A percentile compares a stretch with the other conserved stretches of the same genome.
Evolutionary conservation across 2,888 invertebrate genomes (phyloP).

Genomic region (Caenorhabditis sp.): DNA sequence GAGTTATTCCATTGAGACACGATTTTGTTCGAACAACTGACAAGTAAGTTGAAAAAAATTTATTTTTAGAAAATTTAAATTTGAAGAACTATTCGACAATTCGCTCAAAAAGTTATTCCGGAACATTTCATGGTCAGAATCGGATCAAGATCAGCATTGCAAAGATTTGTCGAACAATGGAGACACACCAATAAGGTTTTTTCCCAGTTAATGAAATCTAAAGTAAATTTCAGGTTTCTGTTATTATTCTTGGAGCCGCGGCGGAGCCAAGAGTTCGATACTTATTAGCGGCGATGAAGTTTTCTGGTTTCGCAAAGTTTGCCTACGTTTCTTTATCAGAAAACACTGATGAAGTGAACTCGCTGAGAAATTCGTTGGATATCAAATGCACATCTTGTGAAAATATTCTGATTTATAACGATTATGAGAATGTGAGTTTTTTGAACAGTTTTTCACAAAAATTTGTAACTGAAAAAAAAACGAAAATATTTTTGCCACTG

Average conservation of each 20-base stretch:
- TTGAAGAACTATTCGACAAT: conserved; percentile 64
- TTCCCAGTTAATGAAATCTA: not conserved
- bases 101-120: conserved; percentile 71
- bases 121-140: conserved; percentile 58
- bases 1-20: conserved; percentile 69
- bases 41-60: conserved; percentile 35
- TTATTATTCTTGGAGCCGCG: conserved; percentile 61
- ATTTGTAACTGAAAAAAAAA: too few species aligned
- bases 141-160: conserved; percentile 46
- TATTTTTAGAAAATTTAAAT: not conserved
- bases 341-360: conserved; percentile 20
- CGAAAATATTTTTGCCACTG: too few species aligned
- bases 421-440: conserved; percentile 67
- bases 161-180: conserved; percentile 66
- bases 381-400: conserved; percentile 69
- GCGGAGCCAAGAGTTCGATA: conserved; percentile 63
- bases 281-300: conserved; percentile 66
- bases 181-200: conserved; percentile 58
- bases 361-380: conserved; percentile 55
- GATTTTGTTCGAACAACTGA: conserved; percentile 50
- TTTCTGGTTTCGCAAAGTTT: conserved; percentile 63
- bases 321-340: conserved; percentile 57
- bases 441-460: not conserved
- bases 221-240: conserved; percentile 49
- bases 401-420: conserved; percentile 73